Evolutionary conservation across 2,113 vertebrate genomes (phyloP).

Genomic region (Hippocampus abdominalis): DNA sequence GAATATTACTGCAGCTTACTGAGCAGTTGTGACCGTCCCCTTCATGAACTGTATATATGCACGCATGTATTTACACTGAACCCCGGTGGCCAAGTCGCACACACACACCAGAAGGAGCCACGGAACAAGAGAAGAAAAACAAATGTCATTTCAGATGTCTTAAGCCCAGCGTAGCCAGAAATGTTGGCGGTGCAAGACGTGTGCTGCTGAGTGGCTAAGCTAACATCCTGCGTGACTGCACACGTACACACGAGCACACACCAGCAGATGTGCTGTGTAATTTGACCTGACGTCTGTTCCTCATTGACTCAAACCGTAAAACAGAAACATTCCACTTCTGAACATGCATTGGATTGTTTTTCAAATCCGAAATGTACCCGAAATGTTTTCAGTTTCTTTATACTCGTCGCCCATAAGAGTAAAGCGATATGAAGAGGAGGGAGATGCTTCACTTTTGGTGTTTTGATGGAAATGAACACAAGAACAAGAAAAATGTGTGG

Average conservation of each 20-base stretch:
- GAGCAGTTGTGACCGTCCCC: too few relatives aligned
- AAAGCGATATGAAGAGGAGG: too few relatives aligned
- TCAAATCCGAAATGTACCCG: neutral
- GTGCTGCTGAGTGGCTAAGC: conserved; percentile 68
- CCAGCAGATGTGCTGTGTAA: conserved; percentile 22
- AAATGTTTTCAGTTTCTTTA: neutral
- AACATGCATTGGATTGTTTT: neutral
- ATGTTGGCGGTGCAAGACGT: conserved; percentile 37
- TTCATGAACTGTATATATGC: too few relatives aligned
- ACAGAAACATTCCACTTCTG: neutral
- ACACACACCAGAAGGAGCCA: neutral
- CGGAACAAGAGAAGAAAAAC: neutral
- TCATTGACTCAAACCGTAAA: conserved; percentile 7
- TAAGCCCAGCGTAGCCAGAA: conserved; percentile 4
- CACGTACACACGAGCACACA: conserved; percentile 11
- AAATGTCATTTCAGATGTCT: conserved; percentile 1
- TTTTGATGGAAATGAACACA: too few relatives aligned
- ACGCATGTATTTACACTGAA: neutral
- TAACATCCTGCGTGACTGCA: conserved; percentile 60
- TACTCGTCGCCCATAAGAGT: too few relatives aligned
- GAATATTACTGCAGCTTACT: too few relatives aligned
- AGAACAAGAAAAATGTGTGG: too few relatives aligned
- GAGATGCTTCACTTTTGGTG: too few relatives aligned
- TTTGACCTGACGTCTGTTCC: conserved; percentile 18
- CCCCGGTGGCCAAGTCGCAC: neutral